Evolutionary conservation across 2,113 vertebrate species (phyloP).

Genomic region (Hystrix cristata): DNA sequence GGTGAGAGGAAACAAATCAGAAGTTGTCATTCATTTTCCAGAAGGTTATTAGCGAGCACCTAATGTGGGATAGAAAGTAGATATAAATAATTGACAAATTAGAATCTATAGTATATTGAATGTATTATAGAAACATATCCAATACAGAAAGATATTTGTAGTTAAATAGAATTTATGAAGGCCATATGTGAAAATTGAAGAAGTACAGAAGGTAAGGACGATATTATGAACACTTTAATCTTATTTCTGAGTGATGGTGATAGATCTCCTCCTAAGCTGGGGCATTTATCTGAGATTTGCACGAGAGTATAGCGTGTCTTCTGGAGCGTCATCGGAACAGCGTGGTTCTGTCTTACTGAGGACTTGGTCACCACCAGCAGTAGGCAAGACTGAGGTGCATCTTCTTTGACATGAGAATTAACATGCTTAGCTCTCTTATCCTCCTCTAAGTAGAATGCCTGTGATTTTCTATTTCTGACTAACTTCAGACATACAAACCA

Average conservation of each 20-base stretch:
- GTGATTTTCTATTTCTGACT: background rate
- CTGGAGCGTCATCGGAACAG: background rate
- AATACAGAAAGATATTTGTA: background rate
- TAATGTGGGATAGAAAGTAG: background rate
- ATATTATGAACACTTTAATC: background rate
- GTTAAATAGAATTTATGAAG: background rate
- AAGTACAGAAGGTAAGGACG: background rate
- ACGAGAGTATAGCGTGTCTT: background rate
- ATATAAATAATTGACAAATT: background rate
- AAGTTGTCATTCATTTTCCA: background rate
- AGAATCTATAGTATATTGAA: background rate
- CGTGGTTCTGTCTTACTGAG: background rate
- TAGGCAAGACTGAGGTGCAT: background rate
- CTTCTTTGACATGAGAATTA: constrained; percentile 14
- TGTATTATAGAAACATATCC: background rate
- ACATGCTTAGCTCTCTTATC: background rate
- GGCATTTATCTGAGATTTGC: background rate
- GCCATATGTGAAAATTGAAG: background rate
- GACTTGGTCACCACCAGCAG: background rate
- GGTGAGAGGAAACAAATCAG: background rate
- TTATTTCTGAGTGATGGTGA: background rate
- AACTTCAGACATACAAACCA: background rate
- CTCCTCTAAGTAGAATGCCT: background rate
- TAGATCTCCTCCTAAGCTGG: background rate
- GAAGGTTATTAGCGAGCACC: background rate